These are phyloP conservation scores for Acleris sparsana DNA, from an alignment of 2,888 invertebrate genomes.

Conservation along the genomic window DNA sequence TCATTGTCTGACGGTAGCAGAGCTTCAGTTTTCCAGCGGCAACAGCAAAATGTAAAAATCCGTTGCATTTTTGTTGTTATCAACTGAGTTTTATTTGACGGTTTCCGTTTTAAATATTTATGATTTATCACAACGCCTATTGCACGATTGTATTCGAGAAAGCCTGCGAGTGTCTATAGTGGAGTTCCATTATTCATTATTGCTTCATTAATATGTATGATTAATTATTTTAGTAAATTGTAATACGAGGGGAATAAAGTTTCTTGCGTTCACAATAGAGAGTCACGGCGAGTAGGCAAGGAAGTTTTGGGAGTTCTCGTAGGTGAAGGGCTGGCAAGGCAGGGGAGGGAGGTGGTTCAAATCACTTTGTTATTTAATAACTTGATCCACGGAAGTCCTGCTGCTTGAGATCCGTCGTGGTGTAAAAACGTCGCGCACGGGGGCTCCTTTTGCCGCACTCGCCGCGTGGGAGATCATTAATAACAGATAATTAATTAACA, in stretches of 20 bases:
- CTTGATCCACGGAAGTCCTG: conserved; percentile 5
- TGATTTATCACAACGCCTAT: conserved; percentile 18
- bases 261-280: conserved; percentile 33
- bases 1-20: conserved; percentile 46
- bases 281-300: conserved; percentile 22
- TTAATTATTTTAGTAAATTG: conserved; percentile 36
- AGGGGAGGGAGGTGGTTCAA: conserved; percentile 13
- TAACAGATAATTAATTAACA: conserved; percentile 35
- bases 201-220: conserved; percentile 35
- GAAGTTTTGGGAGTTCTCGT: conserved; percentile 23
- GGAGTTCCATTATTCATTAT: conserved; percentile 32
- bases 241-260: conserved; percentile 33
- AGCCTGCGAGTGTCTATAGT: conserved; percentile 11
- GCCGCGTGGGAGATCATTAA: conserved; percentile 29
- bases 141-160: conserved; percentile 17
- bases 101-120: conserved; percentile 39
- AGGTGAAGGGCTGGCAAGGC: neutral
- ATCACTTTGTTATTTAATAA: conserved; percentile 35
- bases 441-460: conserved; percentile 36
- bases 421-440: conserved; percentile 23
- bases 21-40: conserved; percentile 45
- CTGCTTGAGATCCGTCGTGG: conserved; percentile 9
- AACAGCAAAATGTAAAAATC: conserved; percentile 44
- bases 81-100: conserved; percentile 41
- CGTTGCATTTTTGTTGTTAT: conserved; percentile 41